Base-by-base conservation (phyloP, 2,797 vertebrate species). In the Tiaroga cobitis region DNA sequence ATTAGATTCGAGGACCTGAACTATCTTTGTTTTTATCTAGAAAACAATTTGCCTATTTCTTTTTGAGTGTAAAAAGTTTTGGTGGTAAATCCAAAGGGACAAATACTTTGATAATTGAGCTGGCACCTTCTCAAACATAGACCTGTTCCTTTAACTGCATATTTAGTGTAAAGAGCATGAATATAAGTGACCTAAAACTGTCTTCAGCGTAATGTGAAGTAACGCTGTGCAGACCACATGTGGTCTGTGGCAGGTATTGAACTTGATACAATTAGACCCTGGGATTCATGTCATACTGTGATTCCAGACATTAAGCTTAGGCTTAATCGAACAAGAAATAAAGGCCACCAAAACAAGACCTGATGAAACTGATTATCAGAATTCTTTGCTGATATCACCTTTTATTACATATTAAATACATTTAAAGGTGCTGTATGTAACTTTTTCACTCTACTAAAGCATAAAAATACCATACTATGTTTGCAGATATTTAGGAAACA, bases 141-240 rank as follows among this genome's bases (percentile, higher is more conserved):
- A 37, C 15, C 24, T 54, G 32, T 26, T 81, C 10, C 21, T 39
- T 70, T 54, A 11, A 39, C 37, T 39, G 70, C n/a, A 15, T 72
- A 81, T 41, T 81, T 37, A 81, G 34, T 29, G 11, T 81, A 59
- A 59, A 54, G 24, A 41, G n/a, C 34, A 29, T n/a, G n/a, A 43
- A 32, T 24, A 70, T 59, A 41, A 49, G 49, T 59, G 51, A 72
- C n/a, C n/a, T 72, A 59, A 59, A 72, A 43, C 49, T 29, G 65
- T 54, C 46, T 39, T 51, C 24, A 39, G 16, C 0, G 0, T 59
- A 59, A 56, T 70, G 34, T 70, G 67, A 72, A 21, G 67, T 41
- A 56, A 70, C 0, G 3, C 49, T 19, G 32, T 54, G 15, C 80
- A 56, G 67, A 81, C 68, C n/a, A 5, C 68, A 59, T 59, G 67